A percentile compares a stretch with the other conserved stretches of the same genome.
These are phyloP conservation scores for Achroia grisella DNA, from an alignment of 1,140 invertebrate species.

Conservation along the genomic window DNA sequence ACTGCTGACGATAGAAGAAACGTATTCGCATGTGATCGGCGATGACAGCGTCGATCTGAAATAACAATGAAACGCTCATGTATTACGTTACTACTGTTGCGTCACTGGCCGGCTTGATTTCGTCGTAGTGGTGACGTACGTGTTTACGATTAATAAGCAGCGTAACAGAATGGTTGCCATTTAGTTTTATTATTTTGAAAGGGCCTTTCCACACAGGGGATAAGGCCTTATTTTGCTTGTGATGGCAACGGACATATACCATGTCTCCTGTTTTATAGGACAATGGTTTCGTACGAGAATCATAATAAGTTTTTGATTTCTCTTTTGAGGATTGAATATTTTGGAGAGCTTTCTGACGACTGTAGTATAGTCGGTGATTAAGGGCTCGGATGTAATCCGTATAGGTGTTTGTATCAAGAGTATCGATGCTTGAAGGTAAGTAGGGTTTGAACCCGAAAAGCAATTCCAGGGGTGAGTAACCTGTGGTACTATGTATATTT, in stretches of 20 bases:
- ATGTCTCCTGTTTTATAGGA: constrained; percentile 1
- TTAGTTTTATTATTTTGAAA: constrained; percentile 5
- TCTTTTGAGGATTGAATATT: constrained; percentile 1
- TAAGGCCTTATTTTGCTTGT: constrained; percentile 1
- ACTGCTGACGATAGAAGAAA: background rate
- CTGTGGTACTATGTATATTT: constrained; percentile 17
- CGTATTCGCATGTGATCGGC: background rate
- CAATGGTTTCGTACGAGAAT: background rate
- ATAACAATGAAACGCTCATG: background rate
- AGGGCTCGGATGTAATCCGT: constrained; percentile 1
- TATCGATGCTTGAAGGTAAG: constrained; percentile 5
- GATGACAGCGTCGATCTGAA: background rate
- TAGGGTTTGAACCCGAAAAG: constrained; percentile 29
- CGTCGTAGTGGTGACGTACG: background rate
- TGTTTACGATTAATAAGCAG: background rate
- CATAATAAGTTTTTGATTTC: constrained; percentile 5
- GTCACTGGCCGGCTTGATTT: background rate
- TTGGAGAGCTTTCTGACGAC: background rate
- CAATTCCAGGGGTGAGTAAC: constrained; percentile 27
- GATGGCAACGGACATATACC: constrained; percentile 6
- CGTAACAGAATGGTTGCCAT: background rate
- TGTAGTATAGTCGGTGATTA: background rate
- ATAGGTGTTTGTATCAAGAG: background rate
- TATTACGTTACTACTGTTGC: too few relatives aligned
- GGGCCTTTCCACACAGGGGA: constrained; percentile 8